phyloP scores from a whole-genome alignment of 2,113 vertebrate species.

The Mesembrinibis cayennensis region DNA sequence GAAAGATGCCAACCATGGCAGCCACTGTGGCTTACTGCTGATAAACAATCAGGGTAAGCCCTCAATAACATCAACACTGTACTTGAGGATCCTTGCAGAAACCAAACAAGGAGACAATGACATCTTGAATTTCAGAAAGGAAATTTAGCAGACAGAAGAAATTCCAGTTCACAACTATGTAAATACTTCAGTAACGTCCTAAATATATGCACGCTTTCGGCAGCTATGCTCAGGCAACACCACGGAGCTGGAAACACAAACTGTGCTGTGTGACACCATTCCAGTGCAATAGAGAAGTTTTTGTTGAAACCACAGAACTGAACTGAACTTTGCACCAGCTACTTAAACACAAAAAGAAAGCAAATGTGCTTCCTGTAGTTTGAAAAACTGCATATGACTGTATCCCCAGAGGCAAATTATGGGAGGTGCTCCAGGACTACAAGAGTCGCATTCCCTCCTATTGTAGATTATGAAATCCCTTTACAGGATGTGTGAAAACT shows the following conservation, averaged over 20 bases:
- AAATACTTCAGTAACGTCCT: background rate
- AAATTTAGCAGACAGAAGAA: constrained; percentile 52
- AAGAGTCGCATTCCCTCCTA: constrained; percentile 5
- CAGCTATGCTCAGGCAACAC: background rate
- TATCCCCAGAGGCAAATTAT: constrained; percentile 44
- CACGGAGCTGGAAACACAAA: constrained; percentile 11
- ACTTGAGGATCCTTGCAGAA: background rate
- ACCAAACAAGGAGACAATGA: background rate
- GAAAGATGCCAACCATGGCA: background rate
- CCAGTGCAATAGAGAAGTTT: constrained; percentile 18
- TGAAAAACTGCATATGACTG: constrained; percentile 22
- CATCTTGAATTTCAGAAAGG: background rate
- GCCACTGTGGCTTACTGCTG: background rate
- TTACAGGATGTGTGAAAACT: constrained; percentile 67
- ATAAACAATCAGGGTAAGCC: background rate
- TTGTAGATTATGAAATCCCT: constrained; percentile 56
- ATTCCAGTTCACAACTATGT: background rate
- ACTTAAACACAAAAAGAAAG: constrained; percentile 40
- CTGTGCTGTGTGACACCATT: background rate
- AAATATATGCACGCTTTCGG: background rate
- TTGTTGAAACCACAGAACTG: constrained; percentile 29
- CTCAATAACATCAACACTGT: background rate
- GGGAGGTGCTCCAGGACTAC: constrained; percentile 44
- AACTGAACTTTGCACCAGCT: constrained; percentile 45
- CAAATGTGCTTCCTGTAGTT: constrained; percentile 57